Conservation (phyloP, 2,888 invertebrate species). For the Kuschelorhynchus macadamiae region DNA sequence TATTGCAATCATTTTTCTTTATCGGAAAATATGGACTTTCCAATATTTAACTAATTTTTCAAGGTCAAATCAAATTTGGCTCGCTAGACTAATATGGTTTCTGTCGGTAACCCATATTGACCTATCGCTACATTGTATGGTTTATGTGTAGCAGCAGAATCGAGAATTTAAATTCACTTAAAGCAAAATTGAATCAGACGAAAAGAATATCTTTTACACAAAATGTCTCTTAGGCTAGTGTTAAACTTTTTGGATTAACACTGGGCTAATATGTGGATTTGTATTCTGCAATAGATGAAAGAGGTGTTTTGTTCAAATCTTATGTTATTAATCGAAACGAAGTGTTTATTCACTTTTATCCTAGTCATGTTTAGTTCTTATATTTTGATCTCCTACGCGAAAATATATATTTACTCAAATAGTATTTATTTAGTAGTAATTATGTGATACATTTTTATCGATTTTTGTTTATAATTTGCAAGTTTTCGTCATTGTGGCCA, state of each 20-base stretch:
- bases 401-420: conserved; percentile 18
- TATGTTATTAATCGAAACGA: conserved; percentile 11
- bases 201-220: no score
- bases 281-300: neutral
- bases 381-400: conserved; percentile 32
- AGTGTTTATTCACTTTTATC: conserved; percentile 13
- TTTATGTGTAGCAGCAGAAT: no score
- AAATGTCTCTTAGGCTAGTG: neutral
- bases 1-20: no score
- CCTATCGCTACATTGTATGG: no score
- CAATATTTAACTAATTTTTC: no score
- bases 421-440: conserved; percentile 38
- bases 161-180: no score
- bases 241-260: neutral
- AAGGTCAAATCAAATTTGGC: no score
- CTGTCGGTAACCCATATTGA: no score
- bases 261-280: neutral
- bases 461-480: neutral
- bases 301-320: neutral
- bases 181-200: no score
- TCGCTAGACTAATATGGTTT: no score
- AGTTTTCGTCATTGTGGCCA: no score
- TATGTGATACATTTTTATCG: conserved; percentile 28
- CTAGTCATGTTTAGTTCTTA: conserved; percentile 38
- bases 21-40: no score